Evolutionary conservation across 1,140 invertebrate species (phyloP), one percentile per base, ranked within the genome.

Genomic region (Aphelenchoides besseyi): DNA sequence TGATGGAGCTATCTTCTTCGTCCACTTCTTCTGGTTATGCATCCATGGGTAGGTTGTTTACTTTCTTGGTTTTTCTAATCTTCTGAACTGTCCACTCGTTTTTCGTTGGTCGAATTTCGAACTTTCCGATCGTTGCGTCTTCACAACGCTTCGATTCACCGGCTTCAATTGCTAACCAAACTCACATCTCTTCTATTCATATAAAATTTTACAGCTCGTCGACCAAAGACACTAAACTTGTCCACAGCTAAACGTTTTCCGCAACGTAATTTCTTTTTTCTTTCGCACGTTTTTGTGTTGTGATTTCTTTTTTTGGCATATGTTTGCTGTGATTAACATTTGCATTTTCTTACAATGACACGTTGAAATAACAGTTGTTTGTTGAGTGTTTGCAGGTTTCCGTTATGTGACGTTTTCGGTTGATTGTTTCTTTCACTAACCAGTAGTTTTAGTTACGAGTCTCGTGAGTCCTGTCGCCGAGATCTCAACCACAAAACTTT

Each of bases 401-500:
- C n/a, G n/a, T n/a, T n/a, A n/a, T 76, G 1, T 29, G 54, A 52
- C 23, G 12, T 1, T 75, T 3, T 9, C 33, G 67, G 9, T 52
- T 2, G 68, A n/a, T 26, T n/a, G 16, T 16, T 72, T 28, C 18
- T 67, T 41, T 63, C 2, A 26, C 12, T 72, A 18, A 66, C 26
- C 16, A 3, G 1, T 28, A 5, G 64, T 79, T 79, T 78, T 61
- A 79, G 78, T 79, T 71, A 79, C 71, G 5, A 80, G 78, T 59
- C 63, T 79, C n/a, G 79, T 79, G 23, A 79, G 77, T 70, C 76
- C 76, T 23, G 12, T 73, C 48, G 70, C 77, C 33, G 75, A 79
- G n/a, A 18, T 69, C 23, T 35, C 55, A 30, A 64, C 35, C 35
- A 30, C 30, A n/a, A 54, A 71, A 53, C 59, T 79, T 9, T 70